Percentiles rank a stretch among this genome's conserved stretches.
Evolutionary conservation across 2,888 invertebrate species (phyloP).

Genomic region (Liopterus haemorrhoidalis): DNA sequence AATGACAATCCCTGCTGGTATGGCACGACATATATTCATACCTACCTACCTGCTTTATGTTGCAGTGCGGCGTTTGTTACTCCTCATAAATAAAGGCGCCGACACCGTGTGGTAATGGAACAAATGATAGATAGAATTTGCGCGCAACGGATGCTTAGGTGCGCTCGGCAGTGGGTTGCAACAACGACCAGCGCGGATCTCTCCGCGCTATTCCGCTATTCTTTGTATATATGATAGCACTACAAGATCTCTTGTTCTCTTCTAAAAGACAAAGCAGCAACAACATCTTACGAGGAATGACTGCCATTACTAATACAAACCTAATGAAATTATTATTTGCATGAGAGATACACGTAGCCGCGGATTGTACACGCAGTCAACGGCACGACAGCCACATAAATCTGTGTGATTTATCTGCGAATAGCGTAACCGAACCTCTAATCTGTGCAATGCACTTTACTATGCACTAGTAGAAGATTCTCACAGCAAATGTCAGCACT

Average conservation of each 20-base stretch:
- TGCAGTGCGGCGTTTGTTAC: not conserved
- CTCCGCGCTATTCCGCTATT: not conserved
- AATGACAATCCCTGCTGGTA: too few relatives aligned
- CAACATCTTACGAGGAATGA: not conserved
- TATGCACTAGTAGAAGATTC: constrained; percentile 21
- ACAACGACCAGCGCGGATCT: not conserved
- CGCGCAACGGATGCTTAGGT: not conserved
- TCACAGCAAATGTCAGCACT: constrained; percentile 30
- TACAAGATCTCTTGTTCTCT: not conserved
- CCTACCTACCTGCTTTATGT: too few relatives aligned
- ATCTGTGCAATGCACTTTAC: constrained; percentile 38
- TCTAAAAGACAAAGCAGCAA: not conserved
- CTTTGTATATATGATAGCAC: not conserved
- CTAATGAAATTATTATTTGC: constrained; percentile 39
- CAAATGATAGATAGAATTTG: constrained; percentile 8
- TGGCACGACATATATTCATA: not conserved
- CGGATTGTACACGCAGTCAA: constrained; percentile 32
- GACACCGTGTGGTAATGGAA: constrained; percentile 10
- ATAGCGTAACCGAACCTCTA: constrained; percentile 32
- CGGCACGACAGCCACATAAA: constrained; percentile 36
- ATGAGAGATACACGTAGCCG: constrained; percentile 28
- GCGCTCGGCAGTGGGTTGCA: too few relatives aligned
- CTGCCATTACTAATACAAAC: not conserved
- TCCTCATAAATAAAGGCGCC: constrained; percentile 4
- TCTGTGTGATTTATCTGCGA: constrained; percentile 37